phyloP scores from a whole-genome alignment of 1,140 invertebrate genomes.

The Laupala kohalensis region DNA sequence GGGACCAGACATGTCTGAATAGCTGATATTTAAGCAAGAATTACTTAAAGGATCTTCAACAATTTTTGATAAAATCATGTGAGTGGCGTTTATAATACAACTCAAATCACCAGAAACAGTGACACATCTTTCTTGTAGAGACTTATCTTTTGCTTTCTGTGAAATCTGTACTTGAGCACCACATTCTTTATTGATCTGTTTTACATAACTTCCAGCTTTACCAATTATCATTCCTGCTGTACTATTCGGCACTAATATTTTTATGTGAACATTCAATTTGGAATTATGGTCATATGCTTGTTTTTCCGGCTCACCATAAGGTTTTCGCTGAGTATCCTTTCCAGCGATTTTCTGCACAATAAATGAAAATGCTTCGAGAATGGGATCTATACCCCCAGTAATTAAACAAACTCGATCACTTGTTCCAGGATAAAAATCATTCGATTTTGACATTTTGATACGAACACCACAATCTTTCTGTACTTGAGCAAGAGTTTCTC shows the following conservation, averaged over 20 bases:
- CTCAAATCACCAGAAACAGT: slow-evolving; percentile 90
- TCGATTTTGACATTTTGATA: slow-evolving; percentile 97
- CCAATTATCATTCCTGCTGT: slow-evolving; percentile 99
- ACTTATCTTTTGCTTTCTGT: slow-evolving; percentile 94
- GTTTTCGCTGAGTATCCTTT: slow-evolving; percentile 49
- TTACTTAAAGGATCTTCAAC: slow-evolving; percentile 95
- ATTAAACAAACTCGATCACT: slow-evolving; percentile 94
- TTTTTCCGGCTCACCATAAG: not conserved
- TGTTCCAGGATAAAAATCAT: slow-evolving; percentile 97
- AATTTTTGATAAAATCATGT: slow-evolving; percentile 92
- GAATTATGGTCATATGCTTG: not conserved
- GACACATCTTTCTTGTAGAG: slow-evolving; percentile 90
- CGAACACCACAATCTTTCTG: slow-evolving; percentile 90
- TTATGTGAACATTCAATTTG: slow-evolving; percentile 50
- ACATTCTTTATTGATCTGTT: slow-evolving; percentile 94
- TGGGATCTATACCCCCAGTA: slow-evolving; percentile 83
- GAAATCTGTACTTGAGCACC: slow-evolving; percentile 97
- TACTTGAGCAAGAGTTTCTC: slow-evolving; percentile 90
- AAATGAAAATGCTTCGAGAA: slow-evolving; percentile 86
- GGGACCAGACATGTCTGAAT: slow-evolving; percentile 88
- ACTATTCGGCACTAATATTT: slow-evolving; percentile 95
- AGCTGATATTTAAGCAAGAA: slow-evolving; percentile 88
- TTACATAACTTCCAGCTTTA: slow-evolving; percentile 93
- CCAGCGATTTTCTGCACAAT: slow-evolving; percentile 97
- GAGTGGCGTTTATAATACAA: slow-evolving; percentile 81